Base-by-base conservation (phyloP, 2,113 vertebrate genomes). In the Phylloscopus whistleri region DNA sequence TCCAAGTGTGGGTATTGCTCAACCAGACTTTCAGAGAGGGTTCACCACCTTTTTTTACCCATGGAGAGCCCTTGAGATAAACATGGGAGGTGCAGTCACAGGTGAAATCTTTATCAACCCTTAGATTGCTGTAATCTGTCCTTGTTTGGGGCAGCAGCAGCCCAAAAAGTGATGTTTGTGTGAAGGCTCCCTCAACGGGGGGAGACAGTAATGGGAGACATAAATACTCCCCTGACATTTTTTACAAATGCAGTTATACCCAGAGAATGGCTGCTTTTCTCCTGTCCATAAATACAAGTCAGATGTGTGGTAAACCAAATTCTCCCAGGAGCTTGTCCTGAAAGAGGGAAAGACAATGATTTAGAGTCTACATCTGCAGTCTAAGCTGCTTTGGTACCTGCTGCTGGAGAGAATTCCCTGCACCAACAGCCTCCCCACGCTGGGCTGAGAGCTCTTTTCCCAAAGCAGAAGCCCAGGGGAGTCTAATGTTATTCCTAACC, bases 261-360 rank as follows among this genome's bases (percentile, higher is more conserved):
- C 74, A 68, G 60, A 83, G 59, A 90, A 92, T 88, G 9, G 4
- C 94, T 84, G 52, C 84, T 93, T 88, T 94, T 88, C 67, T 94
- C 62, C 90, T 75, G 51, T 95, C 93, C 55, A 94, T 96, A 96
- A 97, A 95, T 90, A 92, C 63, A 88, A 6, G 39, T 95, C 96
- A 97, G 92, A 88, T 67, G 90, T 96, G 89, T 77, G 82, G 87
- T 86, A 86, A 97, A 92, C 76, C 87, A 80, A 96, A 90, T 95
- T 60, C 72, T 95, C 93, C 62, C 90, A 96, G 93, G 97, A 97
- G 91, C 64, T 95, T 91, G 91, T 97, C 96, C 93, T 84, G 75
- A 94, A 96, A 97, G 93, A 92, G 72, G 68, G 69, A 97, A 97
- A 95, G 95, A 90, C 63, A 52, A 74, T 96, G 94, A 97, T 97